A percentile compares a stretch with the other conserved stretches of the same genome.
Conservation (phyloP, 2,113 vertebrate genomes). For the Pholis gunnellus region DNA sequence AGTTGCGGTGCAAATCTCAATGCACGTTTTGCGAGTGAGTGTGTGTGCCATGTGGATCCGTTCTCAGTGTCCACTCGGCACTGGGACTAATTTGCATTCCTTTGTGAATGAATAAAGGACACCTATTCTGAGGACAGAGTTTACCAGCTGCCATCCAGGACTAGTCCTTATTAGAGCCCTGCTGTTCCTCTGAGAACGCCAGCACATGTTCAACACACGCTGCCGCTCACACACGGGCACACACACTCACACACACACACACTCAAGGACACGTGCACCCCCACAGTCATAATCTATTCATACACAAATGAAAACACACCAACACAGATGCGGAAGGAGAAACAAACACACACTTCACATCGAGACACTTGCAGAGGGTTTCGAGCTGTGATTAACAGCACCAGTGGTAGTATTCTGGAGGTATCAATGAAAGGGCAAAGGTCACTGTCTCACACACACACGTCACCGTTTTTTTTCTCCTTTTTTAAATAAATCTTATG, state of each 20-base stretch:
- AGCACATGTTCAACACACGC: slow-evolving; percentile 95
- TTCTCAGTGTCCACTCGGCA: slow-evolving; percentile 97
- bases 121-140: slow-evolving; percentile 94
- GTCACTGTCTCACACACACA: slow-evolving; percentile 34
- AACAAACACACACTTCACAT: slow-evolving; percentile 58
- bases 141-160: slow-evolving; percentile 99
- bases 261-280: slow-evolving; percentile 70
- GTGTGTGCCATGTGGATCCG: slow-evolving; percentile 95
- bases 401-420: slow-evolving; percentile 36
- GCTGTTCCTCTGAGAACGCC: slow-evolving; percentile 98
- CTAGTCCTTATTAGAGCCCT: slow-evolving; percentile 95
- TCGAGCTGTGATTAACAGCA: slow-evolving; percentile 52
- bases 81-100: slow-evolving; percentile 99
- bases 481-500: neutral
- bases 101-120: slow-evolving; percentile 98
- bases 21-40: slow-evolving; percentile 79
- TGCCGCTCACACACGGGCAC: slow-evolving; percentile 79
- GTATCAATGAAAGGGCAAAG: slow-evolving; percentile 54
- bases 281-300: slow-evolving; percentile 72
- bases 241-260: slow-evolving; percentile 34
- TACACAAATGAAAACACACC: slow-evolving; percentile 75
- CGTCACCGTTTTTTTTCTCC: neutral
- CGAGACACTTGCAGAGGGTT: slow-evolving; percentile 46
- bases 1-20: slow-evolving; percentile 82
- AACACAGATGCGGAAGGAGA: slow-evolving; percentile 67